phyloP scores from a whole-genome alignment of 2,113 vertebrate genomes.

The Antechinus stuartii region DNA sequence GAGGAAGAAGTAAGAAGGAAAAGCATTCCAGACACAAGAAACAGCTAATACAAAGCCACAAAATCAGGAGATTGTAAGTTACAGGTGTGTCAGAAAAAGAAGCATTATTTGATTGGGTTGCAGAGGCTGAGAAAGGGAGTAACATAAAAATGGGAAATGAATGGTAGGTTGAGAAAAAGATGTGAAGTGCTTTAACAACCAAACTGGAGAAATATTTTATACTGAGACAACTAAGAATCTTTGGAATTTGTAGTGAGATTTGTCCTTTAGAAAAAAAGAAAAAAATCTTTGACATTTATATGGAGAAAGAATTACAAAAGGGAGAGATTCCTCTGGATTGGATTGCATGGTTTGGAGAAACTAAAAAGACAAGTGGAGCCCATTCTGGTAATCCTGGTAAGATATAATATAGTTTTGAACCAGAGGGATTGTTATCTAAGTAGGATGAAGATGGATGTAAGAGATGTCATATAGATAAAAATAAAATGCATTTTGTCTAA shows the following conservation, averaged over 20 bases:
- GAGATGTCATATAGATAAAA: too few relatives aligned
- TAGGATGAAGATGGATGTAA: too few relatives aligned
- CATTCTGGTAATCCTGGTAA: too few relatives aligned
- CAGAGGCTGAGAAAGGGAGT: not conserved
- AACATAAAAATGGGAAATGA: not conserved
- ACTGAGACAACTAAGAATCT: not conserved
- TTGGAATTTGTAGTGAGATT: not conserved
- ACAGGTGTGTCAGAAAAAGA: not conserved
- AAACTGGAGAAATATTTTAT: too few relatives aligned
- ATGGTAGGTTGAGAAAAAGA: not conserved
- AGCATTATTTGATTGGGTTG: not conserved
- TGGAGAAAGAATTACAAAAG: not conserved
- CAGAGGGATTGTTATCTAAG: too few relatives aligned
- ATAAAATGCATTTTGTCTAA: too few relatives aligned
- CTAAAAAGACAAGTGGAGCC: too few relatives aligned
- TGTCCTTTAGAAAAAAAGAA: too few relatives aligned
- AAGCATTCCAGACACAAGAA: not conserved
- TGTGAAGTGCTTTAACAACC: not conserved
- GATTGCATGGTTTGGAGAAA: not conserved
- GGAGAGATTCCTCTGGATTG: not conserved
- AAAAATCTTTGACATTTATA: not conserved
- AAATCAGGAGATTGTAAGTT: not conserved
- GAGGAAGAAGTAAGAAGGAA: not conserved
- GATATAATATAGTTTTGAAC: too few relatives aligned
- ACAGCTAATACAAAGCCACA: not conserved